Percentiles rank a stretch among this genome's conserved stretches.
phyloP scores from a whole-genome alignment of 2,888 invertebrate species.

The Keiferia lycopersicella region DNA sequence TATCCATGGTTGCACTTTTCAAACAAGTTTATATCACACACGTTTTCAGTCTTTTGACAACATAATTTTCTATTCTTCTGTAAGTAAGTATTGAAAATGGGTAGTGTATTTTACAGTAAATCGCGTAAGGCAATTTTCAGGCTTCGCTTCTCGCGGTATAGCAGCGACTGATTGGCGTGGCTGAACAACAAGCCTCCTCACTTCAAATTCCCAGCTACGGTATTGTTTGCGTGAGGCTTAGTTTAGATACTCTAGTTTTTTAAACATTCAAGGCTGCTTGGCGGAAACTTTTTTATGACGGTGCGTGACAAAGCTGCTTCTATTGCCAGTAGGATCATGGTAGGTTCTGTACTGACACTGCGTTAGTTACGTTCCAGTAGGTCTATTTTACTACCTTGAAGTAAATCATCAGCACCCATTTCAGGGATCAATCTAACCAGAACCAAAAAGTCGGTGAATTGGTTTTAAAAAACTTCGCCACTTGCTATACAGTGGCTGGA shows the following conservation, averaged over 20 bases:
- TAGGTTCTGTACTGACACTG: too few relatives aligned
- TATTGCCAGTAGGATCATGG: too few relatives aligned
- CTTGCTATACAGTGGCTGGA: too few relatives aligned
- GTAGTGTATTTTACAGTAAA: background rate
- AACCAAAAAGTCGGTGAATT: too few relatives aligned
- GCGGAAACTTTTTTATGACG: slow-evolving; percentile 46
- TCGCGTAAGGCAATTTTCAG: slow-evolving; percentile 48
- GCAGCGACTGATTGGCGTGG: slow-evolving; percentile 22
- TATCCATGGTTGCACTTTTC: slow-evolving; percentile 47
- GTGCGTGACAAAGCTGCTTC: slow-evolving; percentile 5
- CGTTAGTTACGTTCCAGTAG: too few relatives aligned
- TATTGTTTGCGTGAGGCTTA: slow-evolving; percentile 62
- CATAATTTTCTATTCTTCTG: background rate
- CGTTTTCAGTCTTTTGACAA: background rate
- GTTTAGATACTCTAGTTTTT: slow-evolving; percentile 65
- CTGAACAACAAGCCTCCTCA: background rate
- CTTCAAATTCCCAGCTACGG: slow-evolving; percentile 30
- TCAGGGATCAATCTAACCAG: too few relatives aligned
- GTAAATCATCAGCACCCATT: too few relatives aligned
- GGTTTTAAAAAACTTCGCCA: background rate
- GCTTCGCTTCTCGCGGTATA: slow-evolving; percentile 44
- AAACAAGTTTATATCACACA: background rate
- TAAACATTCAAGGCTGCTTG: slow-evolving; percentile 57
- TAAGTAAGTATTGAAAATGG: background rate
- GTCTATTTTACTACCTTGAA: too few relatives aligned